Evolutionary conservation across 2,888 invertebrate species (phyloP).

Genomic region (Raillietiella orientalis): DNA sequence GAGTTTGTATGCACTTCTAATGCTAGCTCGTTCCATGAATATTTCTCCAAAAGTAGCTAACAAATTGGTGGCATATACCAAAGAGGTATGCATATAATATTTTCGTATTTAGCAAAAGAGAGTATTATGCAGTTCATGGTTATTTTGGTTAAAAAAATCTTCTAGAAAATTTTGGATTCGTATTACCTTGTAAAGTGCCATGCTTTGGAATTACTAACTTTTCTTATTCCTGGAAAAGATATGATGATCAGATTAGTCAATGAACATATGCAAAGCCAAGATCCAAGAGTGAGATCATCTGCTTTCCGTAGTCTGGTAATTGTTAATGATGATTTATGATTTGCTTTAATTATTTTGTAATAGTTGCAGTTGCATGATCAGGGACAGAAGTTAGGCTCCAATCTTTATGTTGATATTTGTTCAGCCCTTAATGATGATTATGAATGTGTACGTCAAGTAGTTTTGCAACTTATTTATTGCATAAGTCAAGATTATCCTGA

Average conservation of each 20-base stretch:
- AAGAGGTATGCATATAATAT: too few relatives aligned
- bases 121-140: too few relatives aligned
- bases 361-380: constrained; percentile 34
- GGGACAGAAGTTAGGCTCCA: constrained; percentile 35
- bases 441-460: constrained; percentile 62
- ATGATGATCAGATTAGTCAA: neutral
- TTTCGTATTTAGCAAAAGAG: too few relatives aligned
- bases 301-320: constrained; percentile 53
- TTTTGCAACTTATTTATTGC: constrained; percentile 51
- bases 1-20: too few relatives aligned
- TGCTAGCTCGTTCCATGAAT: too few relatives aligned
- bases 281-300: constrained; percentile 62
- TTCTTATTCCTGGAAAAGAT: neutral
- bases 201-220: constrained; percentile 34
- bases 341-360: constrained; percentile 4
- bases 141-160: too few relatives aligned
- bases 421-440: constrained; percentile 61
- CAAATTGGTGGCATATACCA: too few relatives aligned
- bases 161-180: too few relatives aligned
- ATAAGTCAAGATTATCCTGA: constrained; percentile 61
- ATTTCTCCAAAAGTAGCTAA: too few relatives aligned
- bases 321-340: constrained; percentile 5
- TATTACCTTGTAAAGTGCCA: constrained; percentile 44
- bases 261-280: constrained; percentile 49
- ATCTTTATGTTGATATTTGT: constrained; percentile 31